Percentiles rank a stretch among this genome's conserved stretches.
Conservation (phyloP, 2,797 vertebrate genomes). For the Arnoldichthys spilopterus region DNA sequence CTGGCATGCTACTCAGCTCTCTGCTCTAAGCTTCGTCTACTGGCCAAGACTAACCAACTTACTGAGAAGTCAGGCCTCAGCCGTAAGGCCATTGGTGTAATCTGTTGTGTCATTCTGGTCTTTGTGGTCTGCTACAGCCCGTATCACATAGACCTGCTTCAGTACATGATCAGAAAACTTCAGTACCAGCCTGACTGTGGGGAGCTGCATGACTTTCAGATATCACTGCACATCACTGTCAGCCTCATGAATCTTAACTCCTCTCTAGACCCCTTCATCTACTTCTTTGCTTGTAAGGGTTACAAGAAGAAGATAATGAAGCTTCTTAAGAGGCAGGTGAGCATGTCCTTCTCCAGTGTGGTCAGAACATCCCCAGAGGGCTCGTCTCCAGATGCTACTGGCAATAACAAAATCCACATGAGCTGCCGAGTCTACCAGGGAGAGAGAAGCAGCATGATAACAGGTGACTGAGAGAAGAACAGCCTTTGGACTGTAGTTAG, state of each 20-base stretch:
- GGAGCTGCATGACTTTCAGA: slow-evolving; percentile 85
- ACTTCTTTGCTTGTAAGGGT: slow-evolving; percentile 97
- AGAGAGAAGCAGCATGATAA: slow-evolving; percentile 43
- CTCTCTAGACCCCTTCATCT: slow-evolving; percentile 95
- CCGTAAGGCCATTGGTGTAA: slow-evolving; percentile 92
- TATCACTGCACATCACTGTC: slow-evolving; percentile 90
- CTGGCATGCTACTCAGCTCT: slow-evolving; percentile 89
- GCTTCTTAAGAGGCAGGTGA: slow-evolving; percentile 86
- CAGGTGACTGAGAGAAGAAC: slow-evolving; percentile 11
- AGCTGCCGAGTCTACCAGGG: slow-evolving; percentile 49
- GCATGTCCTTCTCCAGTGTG: slow-evolving; percentile 89
- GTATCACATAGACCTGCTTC: slow-evolving; percentile 90
- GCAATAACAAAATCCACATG: slow-evolving; percentile 72
- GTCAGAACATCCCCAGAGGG: slow-evolving; percentile 86
- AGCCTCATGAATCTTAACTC: slow-evolving; percentile 96
- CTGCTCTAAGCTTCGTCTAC: slow-evolving; percentile 86
- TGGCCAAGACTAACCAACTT: slow-evolving; percentile 88
- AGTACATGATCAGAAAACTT: slow-evolving; percentile 94
- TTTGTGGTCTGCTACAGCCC: slow-evolving; percentile 93
- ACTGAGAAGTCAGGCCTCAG: slow-evolving; percentile 90
- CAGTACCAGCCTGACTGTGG: slow-evolving; percentile 71
- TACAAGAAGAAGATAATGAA: slow-evolving; percentile 93
- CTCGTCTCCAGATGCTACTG: slow-evolving; percentile 82
- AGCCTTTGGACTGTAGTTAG: background rate
- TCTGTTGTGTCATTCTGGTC: slow-evolving; percentile 91